A percentile compares a stretch with the other conserved stretches of the same genome.
phyloP scores from a whole-genome alignment of 1,140 invertebrate species.

The Anthonomus grandis region DNA sequence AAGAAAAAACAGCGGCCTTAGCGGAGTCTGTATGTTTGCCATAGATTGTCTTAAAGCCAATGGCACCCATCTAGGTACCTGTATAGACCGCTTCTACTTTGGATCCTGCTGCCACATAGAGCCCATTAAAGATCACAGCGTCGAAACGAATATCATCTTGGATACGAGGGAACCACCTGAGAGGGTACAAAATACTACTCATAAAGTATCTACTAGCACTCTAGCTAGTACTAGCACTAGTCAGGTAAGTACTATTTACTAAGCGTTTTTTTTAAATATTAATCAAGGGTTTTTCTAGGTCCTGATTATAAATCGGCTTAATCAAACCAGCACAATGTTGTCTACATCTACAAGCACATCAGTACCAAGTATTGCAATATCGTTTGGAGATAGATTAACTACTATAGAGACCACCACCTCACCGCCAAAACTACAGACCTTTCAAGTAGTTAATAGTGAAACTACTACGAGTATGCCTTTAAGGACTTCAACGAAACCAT shows the following conservation, averaged over 20 bases:
- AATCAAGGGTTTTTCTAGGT: too few relatives aligned
- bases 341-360: background rate
- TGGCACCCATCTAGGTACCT: constrained; percentile 85
- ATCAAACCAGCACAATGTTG: constrained; percentile 1
- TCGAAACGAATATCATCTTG: constrained; percentile 53
- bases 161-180: constrained; percentile 49
- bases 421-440: constrained; percentile 51
- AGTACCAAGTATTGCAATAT: background rate
- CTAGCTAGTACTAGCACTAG: background rate
- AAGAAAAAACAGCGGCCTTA: constrained; percentile 65
- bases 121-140: constrained; percentile 50
- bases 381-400: background rate
- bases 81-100: constrained; percentile 89
- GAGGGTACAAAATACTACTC: constrained; percentile 41
- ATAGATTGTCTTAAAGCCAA: constrained; percentile 89
- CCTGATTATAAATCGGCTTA: too few relatives aligned
- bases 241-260: too few relatives aligned
- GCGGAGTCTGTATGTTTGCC: constrained; percentile 90
- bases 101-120: constrained; percentile 81
- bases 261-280: too few relatives aligned
- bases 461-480: constrained; percentile 33
- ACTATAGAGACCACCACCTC: constrained; percentile 18
- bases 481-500: constrained; percentile 47
- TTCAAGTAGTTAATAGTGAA: constrained; percentile 50
- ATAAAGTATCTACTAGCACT: constrained; percentile 17